phyloP scores from a whole-genome alignment of 2,113 vertebrate species.

The Camelus bactrianus region DNA sequence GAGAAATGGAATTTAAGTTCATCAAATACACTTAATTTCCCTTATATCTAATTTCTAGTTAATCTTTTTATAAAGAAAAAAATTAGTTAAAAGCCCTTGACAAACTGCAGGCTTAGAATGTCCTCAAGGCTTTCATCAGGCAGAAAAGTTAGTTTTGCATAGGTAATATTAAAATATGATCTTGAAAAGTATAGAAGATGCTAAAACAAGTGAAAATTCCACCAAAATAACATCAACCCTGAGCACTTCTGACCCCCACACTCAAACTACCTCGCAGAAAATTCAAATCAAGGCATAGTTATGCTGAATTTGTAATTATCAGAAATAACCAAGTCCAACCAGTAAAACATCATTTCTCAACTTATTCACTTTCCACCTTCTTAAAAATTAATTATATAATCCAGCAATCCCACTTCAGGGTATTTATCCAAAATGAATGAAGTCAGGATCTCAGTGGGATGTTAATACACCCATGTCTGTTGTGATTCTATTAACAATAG shows the following conservation, averaged over 20 bases:
- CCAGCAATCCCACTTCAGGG: not conserved
- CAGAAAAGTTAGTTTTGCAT: not conserved
- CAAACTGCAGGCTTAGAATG: conserved; percentile 24
- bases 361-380: conserved; percentile 18
- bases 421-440: not conserved
- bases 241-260: not conserved
- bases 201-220: not conserved
- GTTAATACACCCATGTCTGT: not conserved
- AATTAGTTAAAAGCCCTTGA: not conserved
- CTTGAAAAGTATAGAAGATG: not conserved
- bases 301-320: not conserved
- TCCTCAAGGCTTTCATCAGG: not conserved
- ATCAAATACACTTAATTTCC: conserved; percentile 41
- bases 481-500: not conserved
- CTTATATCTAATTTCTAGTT: conserved; percentile 45
- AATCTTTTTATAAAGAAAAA: conserved; percentile 15
- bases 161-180: conserved; percentile 18
- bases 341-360: conserved; percentile 26
- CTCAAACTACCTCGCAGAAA: conserved; percentile 6
- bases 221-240: not conserved
- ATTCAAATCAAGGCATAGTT: conserved; percentile 24
- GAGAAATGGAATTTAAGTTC: conserved; percentile 7
- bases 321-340: not conserved
- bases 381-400: conserved; percentile 23
- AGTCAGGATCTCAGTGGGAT: not conserved